phyloP scores from a whole-genome alignment of 2,797 vertebrate species.

The Macrochelys suwanniensis region DNA sequence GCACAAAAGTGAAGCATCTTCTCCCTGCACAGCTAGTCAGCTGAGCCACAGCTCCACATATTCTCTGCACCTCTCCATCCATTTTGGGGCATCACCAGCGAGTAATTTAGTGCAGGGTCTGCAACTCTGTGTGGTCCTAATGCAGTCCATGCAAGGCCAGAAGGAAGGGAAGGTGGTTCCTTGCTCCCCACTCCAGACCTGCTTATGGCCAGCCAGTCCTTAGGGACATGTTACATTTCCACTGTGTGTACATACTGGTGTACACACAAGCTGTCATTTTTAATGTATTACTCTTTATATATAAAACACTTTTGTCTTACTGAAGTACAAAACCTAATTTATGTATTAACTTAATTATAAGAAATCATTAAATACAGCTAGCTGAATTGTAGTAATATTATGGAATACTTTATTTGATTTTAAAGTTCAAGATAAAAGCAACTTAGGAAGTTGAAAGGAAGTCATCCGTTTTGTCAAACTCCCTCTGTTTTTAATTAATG shows the following conservation, averaged over 20 bases:
- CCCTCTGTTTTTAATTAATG: background rate
- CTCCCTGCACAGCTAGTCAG: rapidly evolving
- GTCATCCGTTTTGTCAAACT: background rate
- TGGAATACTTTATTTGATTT: background rate
- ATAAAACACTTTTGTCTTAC: background rate
- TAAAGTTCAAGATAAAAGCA: background rate
- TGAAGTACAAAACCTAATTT: conserved; percentile 5
- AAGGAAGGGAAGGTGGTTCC: background rate
- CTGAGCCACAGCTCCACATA: rapidly evolving
- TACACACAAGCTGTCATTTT: background rate
- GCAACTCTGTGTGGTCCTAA: background rate
- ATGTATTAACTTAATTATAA: conserved; percentile 1
- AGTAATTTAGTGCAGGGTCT: background rate
- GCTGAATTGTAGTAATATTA: background rate
- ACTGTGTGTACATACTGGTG: background rate
- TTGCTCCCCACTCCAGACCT: background rate
- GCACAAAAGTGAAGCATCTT: background rate
- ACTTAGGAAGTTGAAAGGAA: background rate
- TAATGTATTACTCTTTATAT: background rate
- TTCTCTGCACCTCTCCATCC: background rate
- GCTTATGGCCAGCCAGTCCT: background rate
- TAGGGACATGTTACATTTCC: background rate
- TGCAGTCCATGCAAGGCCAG: background rate
- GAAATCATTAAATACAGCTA: conserved; percentile 3
- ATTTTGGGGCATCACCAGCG: background rate